A percentile compares a stretch with the other conserved stretches of the same genome.
phyloP scores from a whole-genome alignment of 30 jellyfish, hydroid and myxozoan species.

The Cassiopea xamachana region DNA sequence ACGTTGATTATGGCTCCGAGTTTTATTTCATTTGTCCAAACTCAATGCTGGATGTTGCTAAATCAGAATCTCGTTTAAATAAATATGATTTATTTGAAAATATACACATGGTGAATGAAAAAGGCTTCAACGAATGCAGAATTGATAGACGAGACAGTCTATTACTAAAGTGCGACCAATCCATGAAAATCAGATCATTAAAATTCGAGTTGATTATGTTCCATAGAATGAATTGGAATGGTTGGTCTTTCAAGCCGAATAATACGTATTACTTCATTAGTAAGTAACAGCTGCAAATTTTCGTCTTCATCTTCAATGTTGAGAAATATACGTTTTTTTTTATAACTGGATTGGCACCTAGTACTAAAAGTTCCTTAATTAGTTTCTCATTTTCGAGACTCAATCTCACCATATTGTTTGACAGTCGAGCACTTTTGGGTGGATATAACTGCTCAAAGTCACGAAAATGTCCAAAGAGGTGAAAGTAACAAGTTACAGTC shows the following conservation, averaged over 20 bases:
- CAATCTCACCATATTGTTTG: too few relatives aligned
- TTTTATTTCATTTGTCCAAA: slow-evolving; percentile 77
- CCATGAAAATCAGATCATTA: slow-evolving; percentile 3
- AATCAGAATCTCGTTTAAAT: slow-evolving; percentile 1
- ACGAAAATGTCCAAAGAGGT: too few relatives aligned
- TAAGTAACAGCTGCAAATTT: slow-evolving; percentile 25
- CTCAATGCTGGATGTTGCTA: slow-evolving; percentile 31
- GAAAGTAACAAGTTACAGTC: too few relatives aligned
- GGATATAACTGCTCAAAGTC: too few relatives aligned
- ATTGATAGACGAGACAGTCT: slow-evolving; percentile 51
- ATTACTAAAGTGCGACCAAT: slow-evolving; percentile 57
- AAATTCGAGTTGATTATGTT: slow-evolving; percentile 38
- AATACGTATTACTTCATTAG: slow-evolving; percentile 75
- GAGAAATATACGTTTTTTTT: too few relatives aligned
- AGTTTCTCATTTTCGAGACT: too few relatives aligned
- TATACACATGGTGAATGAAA: slow-evolving; percentile 71
- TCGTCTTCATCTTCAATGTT: too few relatives aligned
- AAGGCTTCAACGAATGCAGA: slow-evolving; percentile 70
- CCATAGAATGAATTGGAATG: slow-evolving; percentile 34
- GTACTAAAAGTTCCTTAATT: too few relatives aligned
- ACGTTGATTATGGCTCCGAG: slow-evolving; percentile 46
- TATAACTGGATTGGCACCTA: too few relatives aligned
- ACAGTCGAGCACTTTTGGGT: too few relatives aligned
- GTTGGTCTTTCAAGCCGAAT: slow-evolving; percentile 42
- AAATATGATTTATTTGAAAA: slow-evolving; percentile 49